phyloP scores from a whole-genome alignment of 2,797 vertebrate species.

The Lepus townsendii region DNA sequence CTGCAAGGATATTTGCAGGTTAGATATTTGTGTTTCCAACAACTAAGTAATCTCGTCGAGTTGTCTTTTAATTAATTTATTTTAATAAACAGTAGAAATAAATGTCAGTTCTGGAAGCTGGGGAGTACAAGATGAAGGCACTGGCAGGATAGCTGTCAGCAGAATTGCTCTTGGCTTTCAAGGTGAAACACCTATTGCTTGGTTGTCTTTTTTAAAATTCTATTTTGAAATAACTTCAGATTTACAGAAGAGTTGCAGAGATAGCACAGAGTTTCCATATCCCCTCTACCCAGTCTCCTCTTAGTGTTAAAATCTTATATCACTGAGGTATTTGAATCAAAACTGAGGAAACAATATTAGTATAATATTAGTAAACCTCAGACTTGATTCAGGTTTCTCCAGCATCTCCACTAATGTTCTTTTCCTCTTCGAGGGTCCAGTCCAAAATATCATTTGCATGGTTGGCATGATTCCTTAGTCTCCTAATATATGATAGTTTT shows the following conservation, averaged over 20 bases:
- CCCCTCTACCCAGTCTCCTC: background rate
- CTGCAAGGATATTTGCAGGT: background rate
- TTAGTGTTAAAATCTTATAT: background rate
- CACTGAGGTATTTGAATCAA: slow-evolving; percentile 4
- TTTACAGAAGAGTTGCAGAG: slow-evolving; percentile 28
- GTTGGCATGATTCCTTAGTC: background rate
- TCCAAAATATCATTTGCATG: background rate
- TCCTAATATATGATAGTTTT: background rate
- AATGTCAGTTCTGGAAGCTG: too few species aligned
- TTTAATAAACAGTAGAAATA: too few species aligned
- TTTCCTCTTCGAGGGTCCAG: background rate
- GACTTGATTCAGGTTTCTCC: slow-evolving; percentile 41
- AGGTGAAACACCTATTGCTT: too few species aligned
- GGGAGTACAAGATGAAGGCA: too few species aligned
- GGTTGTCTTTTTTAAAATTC: background rate
- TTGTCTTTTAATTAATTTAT: background rate
- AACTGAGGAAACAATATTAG: background rate
- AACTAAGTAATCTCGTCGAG: background rate
- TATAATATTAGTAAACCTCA: background rate
- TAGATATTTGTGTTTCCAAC: slow-evolving; percentile 46
- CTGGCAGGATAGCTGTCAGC: too few species aligned
- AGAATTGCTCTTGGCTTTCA: too few species aligned
- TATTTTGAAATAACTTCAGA: slow-evolving; percentile 42
- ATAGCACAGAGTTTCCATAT: background rate
- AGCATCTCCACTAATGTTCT: background rate